Evolutionary conservation across 2,888 invertebrate species (phyloP), one percentile per base, ranked within the genome.

Genomic region (Phoronis australis): DNA sequence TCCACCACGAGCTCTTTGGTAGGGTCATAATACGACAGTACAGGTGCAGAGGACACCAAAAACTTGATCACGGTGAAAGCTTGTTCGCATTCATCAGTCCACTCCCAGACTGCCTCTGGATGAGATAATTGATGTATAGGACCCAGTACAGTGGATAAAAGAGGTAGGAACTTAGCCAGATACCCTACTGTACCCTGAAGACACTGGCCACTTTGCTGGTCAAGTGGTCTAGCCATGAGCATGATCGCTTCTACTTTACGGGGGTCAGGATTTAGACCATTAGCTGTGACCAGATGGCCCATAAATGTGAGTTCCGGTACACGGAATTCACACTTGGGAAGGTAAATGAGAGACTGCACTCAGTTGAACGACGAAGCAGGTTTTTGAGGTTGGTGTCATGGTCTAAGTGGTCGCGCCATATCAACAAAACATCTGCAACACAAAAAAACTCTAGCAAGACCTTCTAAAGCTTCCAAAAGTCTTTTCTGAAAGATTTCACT

Each of bases 401-500:
- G 24, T 57, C 54, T 9, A 1, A 12, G 24, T 44, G 41, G 3
- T 51, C 51, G 2, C 44, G 48, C 6, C n/a, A n/a, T n/a, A n/a
- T n/a, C n/a, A n/a, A n/a, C n/a, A n/a, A n/a, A n/a, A n/a, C n/a
- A n/a, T n/a, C n/a, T n/a, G n/a, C n/a, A n/a, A n/a, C n/a, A n/a
- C n/a, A n/a, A n/a, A n/a, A n/a, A n/a, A n/a, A n/a, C n/a, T n/a
- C n/a, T n/a, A n/a, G n/a, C n/a, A n/a, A 56, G 42, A 9, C 45
- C 59, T 5, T 41, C 42, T 1, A 54, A 44, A 2, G 55, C 44
- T 42, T 60, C 54, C 27, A 49, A 44, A 5, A 60, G 48, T 40
- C 47, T 51, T 24, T 47, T 35, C 37, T 55, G 54, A 37, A 60
- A 59, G 21, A 55, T 56, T 35, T 60, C 59, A 55, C 54, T 55